Conservation (phyloP, 2,888 invertebrate genomes). For the Drosophila diplacantha region DNA sequence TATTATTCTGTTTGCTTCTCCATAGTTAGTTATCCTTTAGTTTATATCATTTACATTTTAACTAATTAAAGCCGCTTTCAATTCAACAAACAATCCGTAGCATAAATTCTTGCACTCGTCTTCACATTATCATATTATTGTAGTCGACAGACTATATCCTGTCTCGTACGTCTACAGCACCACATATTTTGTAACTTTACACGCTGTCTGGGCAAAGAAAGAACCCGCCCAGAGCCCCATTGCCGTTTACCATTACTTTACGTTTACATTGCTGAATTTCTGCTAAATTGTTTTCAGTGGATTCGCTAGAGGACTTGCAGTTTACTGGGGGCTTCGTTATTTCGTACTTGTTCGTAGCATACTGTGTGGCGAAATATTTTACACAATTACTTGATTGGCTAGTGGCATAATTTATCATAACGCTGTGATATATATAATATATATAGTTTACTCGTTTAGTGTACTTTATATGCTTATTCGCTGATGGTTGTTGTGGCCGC, state of each 20-base stretch:
- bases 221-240: slow-evolving; percentile 42
- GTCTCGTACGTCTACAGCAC: slow-evolving; percentile 67
- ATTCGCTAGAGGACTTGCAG: slow-evolving; percentile 31
- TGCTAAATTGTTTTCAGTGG: slow-evolving; percentile 45
- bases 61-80: slow-evolving; percentile 69
- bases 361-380: slow-evolving; percentile 63
- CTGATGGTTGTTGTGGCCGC: slow-evolving; percentile 35
- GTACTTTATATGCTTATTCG: slow-evolving; percentile 39
- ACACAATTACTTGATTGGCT: slow-evolving; percentile 70
- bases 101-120: slow-evolving; percentile 46
- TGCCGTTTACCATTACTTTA: slow-evolving; percentile 29
- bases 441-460: slow-evolving; percentile 40
- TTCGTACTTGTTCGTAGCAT: slow-evolving; percentile 15
- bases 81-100: slow-evolving; percentile 58
- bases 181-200: slow-evolving; percentile 64
- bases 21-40: slow-evolving; percentile 25
- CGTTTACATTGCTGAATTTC: slow-evolving; percentile 53
- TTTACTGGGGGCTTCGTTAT: slow-evolving; percentile 14
- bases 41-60: slow-evolving; percentile 46
- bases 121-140: slow-evolving; percentile 40
- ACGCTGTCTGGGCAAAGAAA: slow-evolving; percentile 52
- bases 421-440: slow-evolving; percentile 47
- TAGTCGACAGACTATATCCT: slow-evolving; percentile 45
- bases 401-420: slow-evolving; percentile 63
- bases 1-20: slow-evolving; percentile 15